Evolutionary conservation across 2,888 invertebrate species (phyloP).

Genomic region (Criorhina ranunculi): DNA sequence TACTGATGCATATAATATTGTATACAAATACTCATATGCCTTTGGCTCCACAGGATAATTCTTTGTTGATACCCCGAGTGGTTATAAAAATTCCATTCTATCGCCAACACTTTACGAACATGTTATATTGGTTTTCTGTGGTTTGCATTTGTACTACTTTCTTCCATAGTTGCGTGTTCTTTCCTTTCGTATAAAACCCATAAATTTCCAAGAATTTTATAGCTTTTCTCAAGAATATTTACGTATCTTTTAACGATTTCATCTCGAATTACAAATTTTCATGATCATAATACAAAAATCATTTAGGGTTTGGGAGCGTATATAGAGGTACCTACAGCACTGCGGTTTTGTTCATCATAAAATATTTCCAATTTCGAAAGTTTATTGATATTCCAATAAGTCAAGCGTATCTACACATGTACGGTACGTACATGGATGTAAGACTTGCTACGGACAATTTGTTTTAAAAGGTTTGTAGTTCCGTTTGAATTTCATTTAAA

Average conservation of each 20-base stretch:
- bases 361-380: conserved; percentile 6
- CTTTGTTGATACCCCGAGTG: too few relatives aligned
- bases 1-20: too few relatives aligned
- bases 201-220: conserved; percentile 7
- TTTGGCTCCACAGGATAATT: background rate
- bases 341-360: background rate
- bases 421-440: too few relatives aligned
- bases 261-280: conserved; percentile 28
- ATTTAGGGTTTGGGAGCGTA: too few relatives aligned
- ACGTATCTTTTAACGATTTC: conserved; percentile 12
- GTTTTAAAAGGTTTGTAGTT: too few relatives aligned
- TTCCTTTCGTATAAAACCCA: background rate
- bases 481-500: too few relatives aligned
- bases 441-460: too few relatives aligned
- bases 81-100: too few relatives aligned
- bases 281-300: background rate
- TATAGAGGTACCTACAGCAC: too few relatives aligned
- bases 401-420: too few relatives aligned
- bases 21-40: background rate
- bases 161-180: background rate
- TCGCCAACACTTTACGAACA: too few relatives aligned
- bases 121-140: background rate
- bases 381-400: background rate
- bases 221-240: conserved; percentile 2
- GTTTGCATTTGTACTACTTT: background rate